Evolutionary conservation across 2,888 invertebrate species (phyloP).

Genomic region (Steinernema carpocapsae): DNA sequence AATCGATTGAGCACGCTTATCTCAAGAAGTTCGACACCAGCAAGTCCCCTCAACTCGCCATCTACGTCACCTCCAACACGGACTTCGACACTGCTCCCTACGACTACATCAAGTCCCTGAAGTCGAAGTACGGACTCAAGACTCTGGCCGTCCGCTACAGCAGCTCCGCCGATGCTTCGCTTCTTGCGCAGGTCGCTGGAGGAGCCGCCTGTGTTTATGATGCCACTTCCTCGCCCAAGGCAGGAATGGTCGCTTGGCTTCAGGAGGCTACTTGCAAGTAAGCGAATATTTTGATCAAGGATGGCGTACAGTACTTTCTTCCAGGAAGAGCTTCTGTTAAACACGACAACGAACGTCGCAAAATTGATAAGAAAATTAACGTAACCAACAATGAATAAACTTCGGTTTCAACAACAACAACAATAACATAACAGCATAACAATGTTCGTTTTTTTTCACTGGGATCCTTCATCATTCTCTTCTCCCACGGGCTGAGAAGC

Average conservation of each 20-base stretch:
- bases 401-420: constrained; percentile 23
- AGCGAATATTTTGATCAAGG: not conserved
- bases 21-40: not conserved
- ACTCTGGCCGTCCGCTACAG: constrained; percentile 6
- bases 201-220: constrained; percentile 28
- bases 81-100: constrained; percentile 19
- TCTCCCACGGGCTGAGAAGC: not conserved
- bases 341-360: not conserved
- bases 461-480: not conserved
- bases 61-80: constrained; percentile 31
- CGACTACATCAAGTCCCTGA: constrained; percentile 10
- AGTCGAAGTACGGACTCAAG: constrained; percentile 22
- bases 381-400: not conserved
- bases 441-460: not conserved
- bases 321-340: constrained; percentile 29
- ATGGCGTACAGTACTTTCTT: not conserved
- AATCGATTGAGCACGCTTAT: constrained; percentile 26
- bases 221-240: not conserved
- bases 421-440: not conserved
- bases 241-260: constrained; percentile 32
- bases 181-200: constrained; percentile 1
- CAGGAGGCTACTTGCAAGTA: constrained; percentile 37
- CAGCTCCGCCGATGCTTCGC: not conserved
- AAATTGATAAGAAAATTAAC: not conserved
- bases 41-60: not conserved